Percentiles rank a stretch among this genome's conserved stretches.
Conservation (phyloP, 2,113 vertebrate genomes). For the Genyomyrus donnyi region DNA sequence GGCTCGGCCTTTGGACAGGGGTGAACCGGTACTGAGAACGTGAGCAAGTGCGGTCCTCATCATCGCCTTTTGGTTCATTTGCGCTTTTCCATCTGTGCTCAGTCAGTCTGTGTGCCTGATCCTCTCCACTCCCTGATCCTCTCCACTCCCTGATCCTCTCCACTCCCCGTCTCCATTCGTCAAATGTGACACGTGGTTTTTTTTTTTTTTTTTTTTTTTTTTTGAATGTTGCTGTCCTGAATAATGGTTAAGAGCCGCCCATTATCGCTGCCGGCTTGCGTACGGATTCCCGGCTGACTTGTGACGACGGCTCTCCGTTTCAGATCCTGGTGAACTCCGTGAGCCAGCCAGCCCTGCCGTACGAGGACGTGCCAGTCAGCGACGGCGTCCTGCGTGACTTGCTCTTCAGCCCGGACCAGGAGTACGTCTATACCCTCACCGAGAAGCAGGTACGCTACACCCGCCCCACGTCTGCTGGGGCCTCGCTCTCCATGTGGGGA, state of each 20-base stretch:
- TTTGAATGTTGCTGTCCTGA: not conserved
- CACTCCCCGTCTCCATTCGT: slow-evolving; percentile 26
- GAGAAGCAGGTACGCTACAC: slow-evolving; percentile 65
- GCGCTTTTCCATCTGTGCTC: not conserved
- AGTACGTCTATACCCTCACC: slow-evolving; percentile 81
- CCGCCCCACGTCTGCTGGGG: not conserved
- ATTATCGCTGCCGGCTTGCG: not conserved
- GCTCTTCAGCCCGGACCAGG: slow-evolving; percentile 81
- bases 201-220: not conserved
- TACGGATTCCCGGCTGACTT: not conserved
- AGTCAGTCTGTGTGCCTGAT: slow-evolving; percentile 19
- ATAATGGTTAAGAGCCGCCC: not conserved
- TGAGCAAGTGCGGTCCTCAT: not conserved
- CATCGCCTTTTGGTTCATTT: not conserved
- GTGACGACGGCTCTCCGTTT: not conserved
- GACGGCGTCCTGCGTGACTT: slow-evolving; percentile 83
- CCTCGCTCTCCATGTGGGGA: not conserved
- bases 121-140: not conserved
- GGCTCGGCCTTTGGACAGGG: not conserved
- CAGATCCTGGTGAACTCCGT: slow-evolving; percentile 82
- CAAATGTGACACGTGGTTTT: not conserved
- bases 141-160: not conserved
- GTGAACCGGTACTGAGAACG: not conserved
- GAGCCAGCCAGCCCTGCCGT: slow-evolving; percentile 69
- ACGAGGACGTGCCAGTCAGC: slow-evolving; percentile 79